Conservation (phyloP, 1,140 invertebrate species). For the Trichoplusia ni region DNA sequence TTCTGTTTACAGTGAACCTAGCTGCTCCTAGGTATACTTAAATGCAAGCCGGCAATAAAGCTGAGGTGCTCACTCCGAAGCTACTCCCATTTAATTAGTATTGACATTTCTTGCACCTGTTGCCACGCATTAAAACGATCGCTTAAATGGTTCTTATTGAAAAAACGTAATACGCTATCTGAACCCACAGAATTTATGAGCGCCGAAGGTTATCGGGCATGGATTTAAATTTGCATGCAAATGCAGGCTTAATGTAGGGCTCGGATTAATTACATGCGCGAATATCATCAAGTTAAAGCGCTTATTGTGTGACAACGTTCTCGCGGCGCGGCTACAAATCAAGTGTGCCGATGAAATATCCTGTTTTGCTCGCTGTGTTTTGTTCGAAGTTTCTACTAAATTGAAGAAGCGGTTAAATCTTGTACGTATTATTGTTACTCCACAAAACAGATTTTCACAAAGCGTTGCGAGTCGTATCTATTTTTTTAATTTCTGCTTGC, state of each 20-base stretch:
- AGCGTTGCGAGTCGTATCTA: not conserved
- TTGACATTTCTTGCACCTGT: constrained; percentile 14
- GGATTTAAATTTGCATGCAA: constrained; percentile 18
- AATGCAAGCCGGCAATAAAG: constrained; percentile 10
- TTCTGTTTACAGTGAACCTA: constrained; percentile 1
- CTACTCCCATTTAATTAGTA: not conserved
- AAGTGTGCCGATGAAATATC: constrained; percentile 4
- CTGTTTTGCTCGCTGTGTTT: constrained; percentile 6
- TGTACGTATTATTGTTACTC: constrained; percentile 8
- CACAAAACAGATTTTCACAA: constrained; percentile 2
- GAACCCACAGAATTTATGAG: not conserved
- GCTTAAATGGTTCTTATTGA: not conserved
- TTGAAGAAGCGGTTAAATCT: constrained; percentile 3
- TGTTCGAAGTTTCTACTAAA: not conserved
- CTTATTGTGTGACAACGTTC: not conserved
- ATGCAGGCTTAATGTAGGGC: constrained; percentile 11
- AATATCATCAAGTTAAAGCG: constrained; percentile 8
- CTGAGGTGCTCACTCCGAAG: not conserved
- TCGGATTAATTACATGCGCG: constrained; percentile 22
- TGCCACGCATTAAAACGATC: constrained; percentile 9
- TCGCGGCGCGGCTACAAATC: constrained; percentile 2
- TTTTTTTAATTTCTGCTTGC: not conserved
- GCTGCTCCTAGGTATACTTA: not conserved
- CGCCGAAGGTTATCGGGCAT: not conserved
- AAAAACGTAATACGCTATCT: not conserved